Conservation (phyloP, 2,113 vertebrate species). For the Eonycteris spelaea region DNA sequence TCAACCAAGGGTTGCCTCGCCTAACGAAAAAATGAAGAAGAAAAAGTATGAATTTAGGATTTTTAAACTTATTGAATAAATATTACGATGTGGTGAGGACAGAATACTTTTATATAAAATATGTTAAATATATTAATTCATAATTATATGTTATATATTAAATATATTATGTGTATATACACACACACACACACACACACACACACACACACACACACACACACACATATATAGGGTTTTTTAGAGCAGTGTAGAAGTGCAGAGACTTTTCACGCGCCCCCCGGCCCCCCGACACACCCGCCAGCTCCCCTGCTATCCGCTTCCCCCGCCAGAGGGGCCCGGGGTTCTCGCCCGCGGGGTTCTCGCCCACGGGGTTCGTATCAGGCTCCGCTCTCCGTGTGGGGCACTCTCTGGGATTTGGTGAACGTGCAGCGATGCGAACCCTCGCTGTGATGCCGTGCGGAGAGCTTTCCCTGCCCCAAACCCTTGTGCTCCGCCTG, state of each 20-base stretch:
- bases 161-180: not conserved
- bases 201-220: too few relatives aligned
- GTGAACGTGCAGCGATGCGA: rapidly evolving
- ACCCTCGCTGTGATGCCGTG: rapidly evolving
- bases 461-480: not conserved
- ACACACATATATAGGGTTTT: too few relatives aligned
- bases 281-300: rapidly evolving
- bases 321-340: rapidly evolving
- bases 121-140: not conserved
- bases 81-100: not conserved
- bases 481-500: not conserved
- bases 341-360: rapidly evolving
- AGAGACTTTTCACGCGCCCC: rapidly evolving
- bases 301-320: not conserved
- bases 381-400: not conserved
- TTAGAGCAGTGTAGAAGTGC: not conserved
- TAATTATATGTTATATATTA: not conserved
- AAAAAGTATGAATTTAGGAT: not conserved
- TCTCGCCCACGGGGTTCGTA: not conserved
- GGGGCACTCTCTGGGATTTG: not conserved
- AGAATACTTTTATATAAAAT: not conserved
- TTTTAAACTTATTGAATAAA: not conserved
- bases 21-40: too few relatives aligned
- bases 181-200: too few relatives aligned
- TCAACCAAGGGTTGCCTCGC: too few relatives aligned